Base-by-base conservation (phyloP, 2,113 vertebrate genomes). In the Myrmecobius fasciatus region DNA sequence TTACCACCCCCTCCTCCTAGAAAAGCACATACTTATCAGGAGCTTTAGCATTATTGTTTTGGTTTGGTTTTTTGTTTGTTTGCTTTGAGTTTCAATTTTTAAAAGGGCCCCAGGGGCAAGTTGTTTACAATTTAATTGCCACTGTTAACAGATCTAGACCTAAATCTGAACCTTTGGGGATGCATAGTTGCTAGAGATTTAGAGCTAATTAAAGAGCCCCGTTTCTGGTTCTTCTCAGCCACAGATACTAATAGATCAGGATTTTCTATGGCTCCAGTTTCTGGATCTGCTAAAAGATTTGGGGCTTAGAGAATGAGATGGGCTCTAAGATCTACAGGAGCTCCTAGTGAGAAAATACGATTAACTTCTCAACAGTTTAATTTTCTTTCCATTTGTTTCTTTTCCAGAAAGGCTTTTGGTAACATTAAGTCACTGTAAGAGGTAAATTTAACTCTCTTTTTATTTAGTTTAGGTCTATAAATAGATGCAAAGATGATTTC, bases 341-440 rank as follows among this genome's bases (percentile, higher is more conserved):
- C 99, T 99, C 53, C 99, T 99, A 98, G 99, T 99, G 51, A 98
- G 98, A 0, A 99, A 99, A 51, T 99, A 99, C 0, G 99, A 99
- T 91, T 99, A 98, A 98, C 99, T 99, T 96, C 99, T 98, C 53
- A 99, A 99, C 98, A 99, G 98, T 97, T 99, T 99, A 56, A 99
- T 99, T 99, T 99, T 99, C 97, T 99, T 99, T 97, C 99, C 99
- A 98, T 99, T 99, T 94, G 99, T 99, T 98, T 99, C 99, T 98
- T 99, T 99, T 97, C 99, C 99, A 98, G 99, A 99, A 96, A 99
- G 99, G 97, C 99, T 99, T 95, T 99, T 99, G 96, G 99, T 98
- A 94, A 99, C 99, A 98, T 99, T 98, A 99, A 98, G 97, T 99
- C 99, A 98, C 99, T 99, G 89, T 99, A 99, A 98, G 99, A 99